Evolutionary conservation across 2,888 invertebrate genomes (phyloP), one percentile per base, ranked within the genome.

Genomic region (Drosophila paucipuncta): DNA sequence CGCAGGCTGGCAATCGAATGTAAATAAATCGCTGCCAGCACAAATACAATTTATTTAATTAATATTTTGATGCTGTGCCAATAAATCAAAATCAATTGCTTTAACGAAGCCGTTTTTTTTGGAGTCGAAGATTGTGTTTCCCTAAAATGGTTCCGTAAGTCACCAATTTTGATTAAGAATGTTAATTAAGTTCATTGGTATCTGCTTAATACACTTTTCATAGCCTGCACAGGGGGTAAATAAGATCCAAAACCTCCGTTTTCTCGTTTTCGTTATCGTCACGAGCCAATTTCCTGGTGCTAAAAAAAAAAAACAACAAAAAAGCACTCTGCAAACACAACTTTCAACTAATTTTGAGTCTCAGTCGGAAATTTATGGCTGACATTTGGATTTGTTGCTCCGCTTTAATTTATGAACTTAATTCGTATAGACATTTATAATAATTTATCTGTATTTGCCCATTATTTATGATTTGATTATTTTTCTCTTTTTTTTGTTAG

Each of bases 361-460:
- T 22, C 35, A 54, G 16, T 35, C 54, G 11, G n/a, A 39, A 78
- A 83, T 71, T 80, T 69, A 80, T 78, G 54, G 66, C 71, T 78
- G 75, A 72, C 71, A 73, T 78, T 82, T 75, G 58, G 52, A 22
- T 66, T 68, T 68, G 39, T 53, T 11, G 65, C 49, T 33, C 35
- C 60, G 67, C 53, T 83, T 81, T 86, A 79, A 89, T 85, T 85
- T 89, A 89, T 86, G 85, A 89, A 89, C 88, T 78, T 75, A 80
- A 89, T 78, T 80, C 84, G 77, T 65, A 67, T 77, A 80, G 80
- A 89, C 90, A 89, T 85, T 87, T 76, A 89, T 77, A 89, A 77
- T 77, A 88, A 89, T 86, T 88, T 83, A 89, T 86, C 81, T 89
- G 81, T 68, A 79, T 88, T 83, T 85, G 61, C 59, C 6, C 37